Conservation (phyloP, 2,113 vertebrate species). For the Callorhinus ursinus region DNA sequence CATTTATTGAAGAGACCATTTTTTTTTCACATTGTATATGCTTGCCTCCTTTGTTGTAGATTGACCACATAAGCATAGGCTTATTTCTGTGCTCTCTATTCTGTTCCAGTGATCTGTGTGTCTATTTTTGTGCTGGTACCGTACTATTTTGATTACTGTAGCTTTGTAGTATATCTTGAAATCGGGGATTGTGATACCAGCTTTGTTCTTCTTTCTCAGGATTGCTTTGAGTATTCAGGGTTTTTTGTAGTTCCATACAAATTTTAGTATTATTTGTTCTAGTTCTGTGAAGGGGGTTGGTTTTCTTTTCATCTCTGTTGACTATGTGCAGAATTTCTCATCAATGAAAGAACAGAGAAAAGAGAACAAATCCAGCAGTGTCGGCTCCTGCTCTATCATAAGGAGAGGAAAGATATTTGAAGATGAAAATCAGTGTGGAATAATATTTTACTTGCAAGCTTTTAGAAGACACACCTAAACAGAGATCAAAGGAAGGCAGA, state of each 20-base stretch:
- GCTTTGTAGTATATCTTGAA: neutral
- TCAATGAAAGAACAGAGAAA: neutral
- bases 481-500: neutral
- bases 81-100: neutral
- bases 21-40: neutral
- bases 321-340: neutral
- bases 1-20: neutral
- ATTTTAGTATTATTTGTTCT: neutral
- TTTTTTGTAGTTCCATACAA: neutral
- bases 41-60: neutral
- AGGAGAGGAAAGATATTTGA: neutral
- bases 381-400: neutral
- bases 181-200: neutral
- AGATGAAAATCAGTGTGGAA: neutral
- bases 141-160: neutral
- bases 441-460: neutral
- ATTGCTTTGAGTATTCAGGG: neutral
- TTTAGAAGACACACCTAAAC: neutral
- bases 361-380: neutral
- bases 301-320: neutral
- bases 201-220: neutral
- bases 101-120: neutral
- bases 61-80: neutral
- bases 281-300: neutral
- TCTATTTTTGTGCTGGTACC: neutral